Base-by-base conservation (phyloP, 2,113 vertebrate species). In the Puffinus mauretanicus region DNA sequence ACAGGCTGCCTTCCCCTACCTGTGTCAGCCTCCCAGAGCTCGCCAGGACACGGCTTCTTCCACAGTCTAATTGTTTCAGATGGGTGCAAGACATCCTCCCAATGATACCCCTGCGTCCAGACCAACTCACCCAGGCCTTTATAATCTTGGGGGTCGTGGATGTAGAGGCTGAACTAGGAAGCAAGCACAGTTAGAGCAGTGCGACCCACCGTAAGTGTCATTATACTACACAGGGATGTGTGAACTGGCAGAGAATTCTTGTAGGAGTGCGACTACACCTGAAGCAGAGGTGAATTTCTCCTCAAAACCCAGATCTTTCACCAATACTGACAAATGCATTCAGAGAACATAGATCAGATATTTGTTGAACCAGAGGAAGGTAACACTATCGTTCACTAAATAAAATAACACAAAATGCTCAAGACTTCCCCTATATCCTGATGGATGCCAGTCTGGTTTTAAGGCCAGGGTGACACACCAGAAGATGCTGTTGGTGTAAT, bases 91-190 rank as follows among this genome's bases (percentile, higher is more conserved):
- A 32, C 20, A 60, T 25, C n/a, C 26, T 75, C 36, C 9, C 11
- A 64, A 5, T 0, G 10, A 69, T 0, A 71, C 0, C 22, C 34
- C 61, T 16, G 40, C 5, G 0, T 13, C 44, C 79, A 65, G 26
- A 80, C 16, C 58, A 62, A 18, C 27, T 79, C 90, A 47, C 7
- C 34, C 81, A 67, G 61, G 38, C 29, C 58, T 75, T 55, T 14
- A 26, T 4, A 22, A 34, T 4, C 27, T 38, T 4, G 26, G 44
- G 18, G 70, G 29, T 2, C 8, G 8, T 0, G n/a, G 85, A 44
- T 5, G n/a, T 7, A 71, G 51, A 78, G 64, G 46, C 40, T 30
- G 18, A 77, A 18, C 72, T 10, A 21, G 30, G 58, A 69, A n/a
- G 42, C 16, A 42, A 52, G 44, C 7, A 24, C 24, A 46, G 36